A percentile compares a stretch with the other conserved stretches of the same genome.
These are phyloP conservation scores for Radopholus similis DNA, from an alignment of 1,140 invertebrate genomes.

Conservation along the genomic window DNA sequence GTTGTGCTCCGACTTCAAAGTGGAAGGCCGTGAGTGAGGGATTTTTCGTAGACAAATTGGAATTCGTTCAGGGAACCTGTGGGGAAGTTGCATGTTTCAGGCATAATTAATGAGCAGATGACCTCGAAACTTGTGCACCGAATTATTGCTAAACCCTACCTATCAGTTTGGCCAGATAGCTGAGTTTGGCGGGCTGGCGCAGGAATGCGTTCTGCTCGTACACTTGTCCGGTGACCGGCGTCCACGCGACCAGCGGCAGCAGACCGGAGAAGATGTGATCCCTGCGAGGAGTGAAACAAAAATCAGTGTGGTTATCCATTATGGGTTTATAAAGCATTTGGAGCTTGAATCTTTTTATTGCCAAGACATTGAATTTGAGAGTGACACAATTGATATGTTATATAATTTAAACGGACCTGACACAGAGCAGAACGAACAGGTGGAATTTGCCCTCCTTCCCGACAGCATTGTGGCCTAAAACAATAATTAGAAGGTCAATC, in stretches of 20 bases:
- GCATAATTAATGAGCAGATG: not conserved
- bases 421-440: constrained; percentile 84
- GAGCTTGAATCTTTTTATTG: not conserved
- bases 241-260: constrained; percentile 78
- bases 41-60: not conserved
- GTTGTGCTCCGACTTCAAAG: too few relatives aligned
- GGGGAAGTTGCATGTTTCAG: not conserved
- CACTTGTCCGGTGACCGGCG: constrained; percentile 81
- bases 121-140: constrained; percentile 44
- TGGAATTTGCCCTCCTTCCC: constrained; percentile 98
- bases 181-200: constrained; percentile 75
- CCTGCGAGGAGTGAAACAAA: constrained; percentile 64
- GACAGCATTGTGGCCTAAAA: constrained; percentile 70
- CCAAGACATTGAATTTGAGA: too few relatives aligned
- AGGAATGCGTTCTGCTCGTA: constrained; percentile 93
- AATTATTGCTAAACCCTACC: constrained; percentile 84
- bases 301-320: not conserved
- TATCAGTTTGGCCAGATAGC: constrained; percentile 84
- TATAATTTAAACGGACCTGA: constrained; percentile 67
- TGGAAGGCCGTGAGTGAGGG: not conserved
- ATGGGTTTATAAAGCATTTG: not conserved
- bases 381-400: too few relatives aligned
- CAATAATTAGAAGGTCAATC: not conserved
- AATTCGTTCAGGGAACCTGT: not conserved
- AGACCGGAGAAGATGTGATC: constrained; percentile 86